Conservation (phyloP, 2,888 invertebrate species). For the Xestia xanthographa region DNA sequence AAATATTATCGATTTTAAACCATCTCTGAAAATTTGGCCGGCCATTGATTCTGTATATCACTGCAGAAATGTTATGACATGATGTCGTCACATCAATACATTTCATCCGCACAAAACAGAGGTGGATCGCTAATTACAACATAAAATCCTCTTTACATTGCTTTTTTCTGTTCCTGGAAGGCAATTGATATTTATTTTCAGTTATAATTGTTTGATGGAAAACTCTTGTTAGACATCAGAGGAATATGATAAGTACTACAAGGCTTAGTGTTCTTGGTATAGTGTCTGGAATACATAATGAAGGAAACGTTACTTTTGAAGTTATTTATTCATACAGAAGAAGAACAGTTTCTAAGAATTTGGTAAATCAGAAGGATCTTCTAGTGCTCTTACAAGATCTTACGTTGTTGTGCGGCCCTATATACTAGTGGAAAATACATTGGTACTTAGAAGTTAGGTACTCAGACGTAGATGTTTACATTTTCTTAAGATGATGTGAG, state of each 20-base stretch:
- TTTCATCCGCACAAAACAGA: background rate
- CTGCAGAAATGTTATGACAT: background rate
- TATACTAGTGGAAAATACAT: background rate
- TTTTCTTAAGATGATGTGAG: background rate
- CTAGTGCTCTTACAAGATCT: background rate
- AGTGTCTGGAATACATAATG: background rate
- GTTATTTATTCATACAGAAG: background rate
- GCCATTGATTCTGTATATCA: too few species aligned
- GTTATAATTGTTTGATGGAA: background rate
- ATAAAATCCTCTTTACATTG: background rate
- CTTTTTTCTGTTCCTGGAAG: conserved; percentile 7
- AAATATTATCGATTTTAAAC: too few species aligned
- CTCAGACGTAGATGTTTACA: background rate
- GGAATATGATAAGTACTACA: background rate
- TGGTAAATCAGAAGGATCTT: background rate
- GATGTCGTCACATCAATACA: background rate
- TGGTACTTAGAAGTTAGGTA: too few species aligned
- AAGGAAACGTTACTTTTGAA: background rate
- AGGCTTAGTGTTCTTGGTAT: background rate
- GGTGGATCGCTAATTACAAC: background rate
- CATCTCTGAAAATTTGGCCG: too few species aligned
- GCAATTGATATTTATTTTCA: background rate
- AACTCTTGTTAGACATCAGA: background rate
- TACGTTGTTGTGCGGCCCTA: background rate
- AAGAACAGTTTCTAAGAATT: conserved; percentile 16